Percentiles rank a stretch among this genome's conserved stretches.
Conservation (phyloP, 64 coral and sea anemone genomes). For the Pocillopora verrucosa region DNA sequence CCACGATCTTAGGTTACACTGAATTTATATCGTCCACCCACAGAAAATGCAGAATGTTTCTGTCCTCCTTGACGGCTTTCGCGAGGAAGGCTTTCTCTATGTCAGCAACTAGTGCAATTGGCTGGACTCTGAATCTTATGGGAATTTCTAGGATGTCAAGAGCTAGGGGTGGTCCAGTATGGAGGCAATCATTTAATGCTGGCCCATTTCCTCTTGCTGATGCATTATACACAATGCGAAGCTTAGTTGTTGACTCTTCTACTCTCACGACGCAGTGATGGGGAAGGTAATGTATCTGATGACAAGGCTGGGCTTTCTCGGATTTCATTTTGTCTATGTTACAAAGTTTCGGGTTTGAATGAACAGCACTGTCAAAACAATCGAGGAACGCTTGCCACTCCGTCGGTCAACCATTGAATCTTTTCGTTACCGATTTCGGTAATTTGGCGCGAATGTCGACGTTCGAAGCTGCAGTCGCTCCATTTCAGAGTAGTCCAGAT, state of each 20-base stretch:
- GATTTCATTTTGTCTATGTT: no score
- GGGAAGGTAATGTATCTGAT: slow-evolving; percentile 28
- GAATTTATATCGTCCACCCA: slow-evolving; percentile 27
- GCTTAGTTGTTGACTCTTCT: slow-evolving; percentile 16
- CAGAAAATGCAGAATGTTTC: slow-evolving; percentile 2
- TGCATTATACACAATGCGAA: slow-evolving; percentile 38
- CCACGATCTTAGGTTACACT: slow-evolving; percentile 33
- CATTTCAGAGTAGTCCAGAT: background rate
- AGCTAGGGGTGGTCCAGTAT: slow-evolving; percentile 25
- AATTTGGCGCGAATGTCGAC: background rate
- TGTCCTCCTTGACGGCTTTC: background rate
- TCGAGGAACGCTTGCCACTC: no score
- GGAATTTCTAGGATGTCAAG: slow-evolving; percentile 37
- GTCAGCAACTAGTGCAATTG: slow-evolving; percentile 14
- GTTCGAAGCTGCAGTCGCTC: background rate
- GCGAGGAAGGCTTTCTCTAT: slow-evolving; percentile 22
- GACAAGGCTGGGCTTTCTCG: background rate
- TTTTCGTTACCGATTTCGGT: background rate
- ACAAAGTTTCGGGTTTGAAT: background rate
- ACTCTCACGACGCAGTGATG: background rate
- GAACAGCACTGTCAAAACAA: slow-evolving; percentile 37
- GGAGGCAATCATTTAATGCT: slow-evolving; percentile 46
- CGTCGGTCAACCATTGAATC: background rate
- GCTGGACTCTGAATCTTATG: slow-evolving; percentile 43
- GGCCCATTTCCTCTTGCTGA: slow-evolving; percentile 4